phyloP scores from a whole-genome alignment of 1,140 invertebrate species.

The Papilio aristodemus region DNA sequence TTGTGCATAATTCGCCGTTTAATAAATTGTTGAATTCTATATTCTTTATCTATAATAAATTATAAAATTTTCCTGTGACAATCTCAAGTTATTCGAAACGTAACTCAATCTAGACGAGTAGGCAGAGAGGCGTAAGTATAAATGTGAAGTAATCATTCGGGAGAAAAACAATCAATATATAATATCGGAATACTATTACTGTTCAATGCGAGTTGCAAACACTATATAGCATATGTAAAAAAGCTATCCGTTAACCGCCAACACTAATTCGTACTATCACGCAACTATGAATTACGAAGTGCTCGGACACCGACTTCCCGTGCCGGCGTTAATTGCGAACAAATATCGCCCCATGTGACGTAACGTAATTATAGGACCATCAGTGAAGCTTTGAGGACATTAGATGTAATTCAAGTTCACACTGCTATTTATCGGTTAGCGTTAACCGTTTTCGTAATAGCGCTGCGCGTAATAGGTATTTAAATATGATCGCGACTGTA shows the following conservation, averaged over 20 bases:
- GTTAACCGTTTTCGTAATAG: conserved; percentile 44
- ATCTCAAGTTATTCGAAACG: too few species aligned
- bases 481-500: neutral
- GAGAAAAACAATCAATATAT: too few species aligned
- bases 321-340: conserved; percentile 67
- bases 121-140: too few species aligned
- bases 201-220: neutral
- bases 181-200: neutral
- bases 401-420: conserved; percentile 40
- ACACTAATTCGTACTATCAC: conserved; percentile 45
- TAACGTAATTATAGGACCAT: conserved; percentile 54
- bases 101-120: too few species aligned
- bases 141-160: too few species aligned
- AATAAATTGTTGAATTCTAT: too few species aligned
- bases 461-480: conserved; percentile 8
- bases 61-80: too few species aligned
- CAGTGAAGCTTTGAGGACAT: conserved; percentile 48
- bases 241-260: conserved; percentile 12
- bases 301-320: conserved; percentile 56
- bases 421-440: conserved; percentile 38
- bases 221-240: conserved; percentile 1
- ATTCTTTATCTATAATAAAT: too few species aligned
- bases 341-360: conserved; percentile 63
- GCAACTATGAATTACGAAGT: conserved; percentile 54
- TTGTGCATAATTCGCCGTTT: too few species aligned